phyloP scores from a whole-genome alignment of 2,888 invertebrate species.

The Thymelicus lineola region DNA sequence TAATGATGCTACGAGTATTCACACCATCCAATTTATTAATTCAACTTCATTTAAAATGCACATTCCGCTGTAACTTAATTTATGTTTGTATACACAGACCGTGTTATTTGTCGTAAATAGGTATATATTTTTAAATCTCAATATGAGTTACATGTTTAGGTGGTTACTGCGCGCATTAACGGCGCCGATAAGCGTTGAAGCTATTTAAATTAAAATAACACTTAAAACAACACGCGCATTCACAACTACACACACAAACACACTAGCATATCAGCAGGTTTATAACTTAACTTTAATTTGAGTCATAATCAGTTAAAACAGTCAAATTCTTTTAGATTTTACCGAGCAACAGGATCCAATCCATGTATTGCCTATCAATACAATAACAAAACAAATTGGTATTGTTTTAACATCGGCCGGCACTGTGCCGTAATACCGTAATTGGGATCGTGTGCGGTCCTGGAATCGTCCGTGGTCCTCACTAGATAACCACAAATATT shows the following conservation, averaged over 20 bases:
- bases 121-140: conserved; percentile 41
- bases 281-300: too few species aligned
- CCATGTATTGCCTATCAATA: conserved; percentile 10
- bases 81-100: neutral
- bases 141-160: too few species aligned
- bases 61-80: neutral
- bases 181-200: conserved; percentile 47
- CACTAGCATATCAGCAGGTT: too few species aligned
- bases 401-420: conserved; percentile 28
- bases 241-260: too few species aligned
- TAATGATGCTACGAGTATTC: neutral
- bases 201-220: neutral
- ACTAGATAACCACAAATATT: neutral
- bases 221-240: too few species aligned
- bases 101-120: conserved; percentile 50
- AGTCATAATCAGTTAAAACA: neutral
- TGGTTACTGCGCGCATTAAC: conserved; percentile 56
- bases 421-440: conserved; percentile 18
- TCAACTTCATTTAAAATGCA: neutral
- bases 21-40: conserved; percentile 1
- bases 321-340: neutral
- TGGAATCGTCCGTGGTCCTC: conserved; percentile 15
- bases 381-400: conserved; percentile 12
- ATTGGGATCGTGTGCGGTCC: conserved; percentile 24
- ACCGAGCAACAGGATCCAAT: conserved; percentile 3